These are phyloP conservation scores for Acestrorhynchus altus DNA, from an alignment of 2,797 vertebrate genomes.

Conservation along the genomic window DNA sequence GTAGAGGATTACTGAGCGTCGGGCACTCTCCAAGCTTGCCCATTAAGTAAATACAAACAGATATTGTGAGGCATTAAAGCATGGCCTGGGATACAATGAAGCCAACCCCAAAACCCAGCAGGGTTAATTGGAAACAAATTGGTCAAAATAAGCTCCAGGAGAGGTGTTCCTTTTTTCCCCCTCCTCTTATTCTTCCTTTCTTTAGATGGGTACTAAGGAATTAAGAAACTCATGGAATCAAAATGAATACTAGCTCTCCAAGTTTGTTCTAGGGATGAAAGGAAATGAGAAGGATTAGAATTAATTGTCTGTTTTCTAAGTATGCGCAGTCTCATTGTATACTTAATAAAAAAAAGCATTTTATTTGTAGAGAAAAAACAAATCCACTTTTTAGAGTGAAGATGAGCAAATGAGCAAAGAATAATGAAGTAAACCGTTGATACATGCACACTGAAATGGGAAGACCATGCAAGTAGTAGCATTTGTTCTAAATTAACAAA, in stretches of 20 bases:
- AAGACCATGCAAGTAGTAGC: background rate
- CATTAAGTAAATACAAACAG: conserved; percentile 54
- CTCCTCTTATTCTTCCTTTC: background rate
- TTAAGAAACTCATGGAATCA: background rate
- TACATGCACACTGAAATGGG: background rate
- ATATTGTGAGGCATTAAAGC: conserved; percentile 46
- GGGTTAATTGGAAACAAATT: conserved; percentile 59
- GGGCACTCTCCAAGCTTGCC: conserved; percentile 10
- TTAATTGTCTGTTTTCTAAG: background rate
- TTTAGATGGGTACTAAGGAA: background rate
- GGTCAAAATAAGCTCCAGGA: conserved; percentile 39
- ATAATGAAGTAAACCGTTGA: background rate
- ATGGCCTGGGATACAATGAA: conserved; percentile 33
- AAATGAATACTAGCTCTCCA: background rate
- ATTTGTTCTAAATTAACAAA: no score
- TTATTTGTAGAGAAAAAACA: background rate
- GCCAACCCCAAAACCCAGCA: conserved; percentile 30
- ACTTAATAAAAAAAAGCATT: background rate
- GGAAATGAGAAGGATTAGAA: conserved; percentile 1
- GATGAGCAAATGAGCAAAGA: background rate
- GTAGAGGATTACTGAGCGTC: conserved; percentile 45
- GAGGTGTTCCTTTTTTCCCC: background rate
- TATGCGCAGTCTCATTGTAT: background rate
- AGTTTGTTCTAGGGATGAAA: background rate
- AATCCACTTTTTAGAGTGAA: background rate